Evolutionary conservation across 2,113 vertebrate species (phyloP), one percentile per base, ranked within the genome.

Genomic region (Falco punctatus): DNA sequence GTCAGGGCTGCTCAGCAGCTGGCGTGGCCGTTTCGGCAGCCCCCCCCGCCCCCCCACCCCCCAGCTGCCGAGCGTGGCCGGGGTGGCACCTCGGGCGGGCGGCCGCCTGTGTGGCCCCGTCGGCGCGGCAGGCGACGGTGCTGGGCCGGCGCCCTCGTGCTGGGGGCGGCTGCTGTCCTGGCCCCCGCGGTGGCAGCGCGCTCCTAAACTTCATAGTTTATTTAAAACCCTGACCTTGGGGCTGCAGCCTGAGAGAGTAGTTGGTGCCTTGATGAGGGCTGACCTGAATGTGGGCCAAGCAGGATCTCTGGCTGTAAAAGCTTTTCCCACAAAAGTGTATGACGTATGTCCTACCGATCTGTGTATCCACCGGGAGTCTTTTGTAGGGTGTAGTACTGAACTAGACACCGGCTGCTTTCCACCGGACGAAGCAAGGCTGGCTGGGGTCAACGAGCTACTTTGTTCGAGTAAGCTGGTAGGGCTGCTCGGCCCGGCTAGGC

Each of bases 381-480:
- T 40, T n/a, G 0, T 9, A 2, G 18, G 21, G 16, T 20, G 11
- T 17, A 4, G n/a, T 33, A 5, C 35, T 5, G 27, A 54, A 4
- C 12, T 13, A 2, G 12, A 1, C 0, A 0, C 16, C 61, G 16
- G 13, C 52, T 67, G 38, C 48, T 61, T 67, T 52, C 71, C 58
- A 2, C 13, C 0, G 1, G n/a, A 1, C 0, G 0, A 13, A 52
- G 42, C 9, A 51, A 52, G 28, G 59, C 49, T 55, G 52, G 17
- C 40, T 0, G 2, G 33, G 26, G 22, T 86, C 71, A 24, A 2
- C 28, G 5, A 38, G 23, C 30, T 20, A 22, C 67, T 83, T 71
- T 35, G 49, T 61, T 30, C 32, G 27, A 15, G 23, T 21, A 13
- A 58, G 6, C 32, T 59, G 51, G 35, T 32, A 19, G 48, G 44